Evolutionary conservation across 2,113 vertebrate genomes (phyloP), one percentile per base, ranked within the genome.

Genomic region (Eudyptes chrysolophus): DNA sequence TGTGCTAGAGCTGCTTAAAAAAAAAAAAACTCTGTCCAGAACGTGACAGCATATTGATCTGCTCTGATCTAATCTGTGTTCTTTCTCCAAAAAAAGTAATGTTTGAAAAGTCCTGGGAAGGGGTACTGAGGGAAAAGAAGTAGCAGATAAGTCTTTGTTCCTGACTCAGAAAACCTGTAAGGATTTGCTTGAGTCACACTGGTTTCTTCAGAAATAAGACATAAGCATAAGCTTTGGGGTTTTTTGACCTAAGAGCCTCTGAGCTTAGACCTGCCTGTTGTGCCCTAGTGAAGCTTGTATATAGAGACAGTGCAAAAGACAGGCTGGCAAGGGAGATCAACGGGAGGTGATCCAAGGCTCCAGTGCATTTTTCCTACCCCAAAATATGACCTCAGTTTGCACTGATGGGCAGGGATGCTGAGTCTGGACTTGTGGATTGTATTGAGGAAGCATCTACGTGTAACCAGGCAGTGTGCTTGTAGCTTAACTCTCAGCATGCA

Each of bases 81-180:
- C 89, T 93, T 96, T 97, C 91, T 97, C 94, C 94, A 89, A 94
- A 94, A 98, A 97, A 97, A 97, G 65, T 66, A 86, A 95, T 94
- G 85, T 97, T 98, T 96, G 90, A 97, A 92, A 97, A 71, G 76
- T 76, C 64, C 89, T 98, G 81, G 93, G 88, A 96, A 94, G 75
- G 76, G 82, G 5, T 20, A 46, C 57, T 89, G 92, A 89, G 71
- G 79, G 92, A 87, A 70, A 88, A 96, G 62, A 80, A 97, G 94
- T 2, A 95, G 86, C 91, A 96, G 69, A 84, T 76, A 68, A 95
- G 88, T 87, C 81, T 79, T 69, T 68, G 84, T 89, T 76, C 32
- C 80, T 84, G 15, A 62, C n/a, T 86, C 20, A 19, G 65, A 80
- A 84, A 93, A 87, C 70, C 87, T 93, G 84, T 49, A 66, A 70